Percentiles rank a stretch among this genome's conserved stretches.
These are phyloP conservation scores for Poeciliopsis paucimaculata DNA, from an alignment of 2,797 vertebrate species.

Conservation along the genomic window DNA sequence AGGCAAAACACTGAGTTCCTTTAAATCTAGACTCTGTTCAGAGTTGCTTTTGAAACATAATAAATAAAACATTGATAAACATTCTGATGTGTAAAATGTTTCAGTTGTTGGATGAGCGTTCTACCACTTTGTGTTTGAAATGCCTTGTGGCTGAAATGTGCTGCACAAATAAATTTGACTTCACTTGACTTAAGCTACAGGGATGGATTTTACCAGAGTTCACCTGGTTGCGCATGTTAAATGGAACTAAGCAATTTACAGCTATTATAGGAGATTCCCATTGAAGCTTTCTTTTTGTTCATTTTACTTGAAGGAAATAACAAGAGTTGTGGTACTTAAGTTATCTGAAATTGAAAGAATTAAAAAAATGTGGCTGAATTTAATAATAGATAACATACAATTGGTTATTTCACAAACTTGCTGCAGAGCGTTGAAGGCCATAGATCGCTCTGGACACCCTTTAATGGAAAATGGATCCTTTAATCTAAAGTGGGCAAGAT, in stretches of 20 bases:
- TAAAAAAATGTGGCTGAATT: conserved; percentile 20
- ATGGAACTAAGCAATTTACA: background rate
- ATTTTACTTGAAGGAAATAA: background rate
- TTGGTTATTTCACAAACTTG: conserved; percentile 43
- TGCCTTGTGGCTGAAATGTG: too few species aligned
- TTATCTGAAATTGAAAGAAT: background rate
- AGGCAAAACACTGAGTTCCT: too few species aligned
- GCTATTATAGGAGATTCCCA: background rate
- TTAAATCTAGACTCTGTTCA: too few species aligned
- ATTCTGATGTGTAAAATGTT: too few species aligned
- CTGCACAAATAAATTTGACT: too few species aligned
- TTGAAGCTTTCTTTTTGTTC: background rate
- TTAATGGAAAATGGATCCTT: conserved; percentile 37
- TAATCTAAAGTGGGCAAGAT: conserved; percentile 28
- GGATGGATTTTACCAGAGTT: background rate
- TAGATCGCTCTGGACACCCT: background rate
- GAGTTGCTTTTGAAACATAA: too few species aligned
- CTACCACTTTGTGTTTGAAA: too few species aligned
- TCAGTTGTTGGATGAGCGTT: too few species aligned
- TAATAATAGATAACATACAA: conserved; percentile 28
- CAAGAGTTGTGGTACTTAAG: background rate
- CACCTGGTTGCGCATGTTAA: background rate
- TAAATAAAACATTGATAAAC: too few species aligned
- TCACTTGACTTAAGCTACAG: background rate
- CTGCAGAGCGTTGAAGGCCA: conserved; percentile 28